Conservation (phyloP, 2,888 invertebrate species). For the Callimorpha dominula region DNA sequence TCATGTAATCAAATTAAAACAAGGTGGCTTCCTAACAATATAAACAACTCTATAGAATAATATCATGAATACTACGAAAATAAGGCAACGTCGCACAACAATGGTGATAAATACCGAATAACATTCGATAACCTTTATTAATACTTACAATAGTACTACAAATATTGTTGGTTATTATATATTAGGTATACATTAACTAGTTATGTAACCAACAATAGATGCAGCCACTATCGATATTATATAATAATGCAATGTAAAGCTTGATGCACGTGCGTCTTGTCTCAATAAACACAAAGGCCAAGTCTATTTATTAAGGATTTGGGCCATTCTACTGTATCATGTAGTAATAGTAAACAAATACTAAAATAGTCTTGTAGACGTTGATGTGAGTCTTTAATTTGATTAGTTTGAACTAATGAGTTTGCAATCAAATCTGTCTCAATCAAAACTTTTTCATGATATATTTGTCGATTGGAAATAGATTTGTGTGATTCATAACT, state of each 20-base stretch:
- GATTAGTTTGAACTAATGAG: neutral
- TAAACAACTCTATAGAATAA: neutral
- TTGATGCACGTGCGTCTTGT: slow-evolving; percentile 2
- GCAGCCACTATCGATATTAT: neutral
- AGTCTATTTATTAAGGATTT: slow-evolving; percentile 12
- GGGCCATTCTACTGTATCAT: slow-evolving; percentile 5
- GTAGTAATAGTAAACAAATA: neutral
- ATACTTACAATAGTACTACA: slow-evolving; percentile 4
- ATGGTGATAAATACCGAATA: slow-evolving; percentile 11
- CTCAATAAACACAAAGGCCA: neutral
- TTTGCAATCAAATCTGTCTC: neutral
- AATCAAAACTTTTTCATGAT: no score
- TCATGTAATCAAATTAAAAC: neutral
- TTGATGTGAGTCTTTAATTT: neutral
- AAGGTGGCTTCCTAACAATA: neutral
- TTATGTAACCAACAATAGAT: slow-evolving; percentile 12
- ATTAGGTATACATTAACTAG: slow-evolving; percentile 1
- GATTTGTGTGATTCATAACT: neutral
- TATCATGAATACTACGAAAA: slow-evolving; percentile 10
- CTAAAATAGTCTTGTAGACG: neutral
- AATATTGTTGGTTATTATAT: slow-evolving; percentile 5
- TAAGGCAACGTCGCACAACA: slow-evolving; percentile 17
- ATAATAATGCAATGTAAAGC: slow-evolving; percentile 5
- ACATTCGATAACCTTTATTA: slow-evolving; percentile 18
- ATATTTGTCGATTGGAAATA: neutral